Evolutionary conservation across 2,113 vertebrate genomes (phyloP), one percentile per base, ranked within the genome.

Genomic region (Crocuta crocuta): DNA sequence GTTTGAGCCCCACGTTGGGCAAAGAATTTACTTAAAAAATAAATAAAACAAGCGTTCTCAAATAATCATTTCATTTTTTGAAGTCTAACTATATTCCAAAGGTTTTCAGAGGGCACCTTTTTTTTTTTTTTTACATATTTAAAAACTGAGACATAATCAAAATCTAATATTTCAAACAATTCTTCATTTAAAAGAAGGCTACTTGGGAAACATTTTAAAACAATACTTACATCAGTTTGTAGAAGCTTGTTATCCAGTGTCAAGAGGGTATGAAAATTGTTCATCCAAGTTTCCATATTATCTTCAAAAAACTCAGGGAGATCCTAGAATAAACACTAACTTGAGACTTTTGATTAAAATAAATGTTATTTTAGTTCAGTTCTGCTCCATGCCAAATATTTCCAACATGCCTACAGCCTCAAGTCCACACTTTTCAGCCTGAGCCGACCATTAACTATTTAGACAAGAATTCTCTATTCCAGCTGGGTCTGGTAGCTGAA

Each of bases 241-340:
- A 99, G 97, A 90, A 99, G 99, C 97, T 99, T 99, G 97, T 99
- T 99, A 99, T 99, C 99, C 98, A 99, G 98, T 93, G 99, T 99
- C 97, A 99, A 98, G 50, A 99, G 99, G 84, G 98, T 99, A 85
- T 99, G 99, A 96, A 99, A 99, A 98, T 99, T 99, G 21, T 99
- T 99, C 99, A 99, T 99, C 99, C 99, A 99, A 0, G 99, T 99
- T 98, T 99, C 99, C 99, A 99, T 99, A 98, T 99, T 99, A 98
- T 99, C 99, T 98, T 99, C 99, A 99, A 99, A 99, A 98, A 99
- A 99, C 98, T 99, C 99, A 33, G 99, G 99, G 89, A 99, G 99
- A 98, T 99, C 99, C 99, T 99, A 86, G 61, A 58, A 97, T 89
- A 98, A 95, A 86, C 9, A 58, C 3, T 63, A 4, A 92, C 39